Evolutionary conservation across 2,797 vertebrate species (phyloP).

Genomic region (Merluccius polli): DNA sequence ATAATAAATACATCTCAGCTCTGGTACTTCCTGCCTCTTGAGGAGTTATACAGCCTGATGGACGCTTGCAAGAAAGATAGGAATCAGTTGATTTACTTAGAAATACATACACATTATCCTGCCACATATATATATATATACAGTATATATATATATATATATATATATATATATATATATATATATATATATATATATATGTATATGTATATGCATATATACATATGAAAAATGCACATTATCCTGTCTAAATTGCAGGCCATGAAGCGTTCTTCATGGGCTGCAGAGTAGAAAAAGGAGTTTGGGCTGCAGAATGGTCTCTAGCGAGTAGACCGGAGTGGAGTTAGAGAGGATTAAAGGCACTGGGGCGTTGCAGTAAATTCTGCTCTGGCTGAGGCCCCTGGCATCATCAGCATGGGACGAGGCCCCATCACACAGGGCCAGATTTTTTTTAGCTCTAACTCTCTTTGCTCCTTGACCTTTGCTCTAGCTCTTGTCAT

Average conservation of each 20-base stretch:
- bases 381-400: slow-evolving; percentile 24
- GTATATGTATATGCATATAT: too few relatives aligned
- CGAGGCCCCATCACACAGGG: slow-evolving; percentile 19
- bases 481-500: background rate
- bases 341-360: slow-evolving; percentile 44
- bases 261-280: slow-evolving; percentile 44
- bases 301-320: slow-evolving; percentile 46
- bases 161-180: background rate
- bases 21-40: too few relatives aligned
- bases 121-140: too few relatives aligned
- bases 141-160: background rate
- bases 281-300: slow-evolving; percentile 43
- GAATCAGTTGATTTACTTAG: background rate
- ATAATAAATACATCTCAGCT: too few relatives aligned
- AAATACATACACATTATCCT: background rate
- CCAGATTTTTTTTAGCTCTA: background rate
- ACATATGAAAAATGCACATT: too few relatives aligned
- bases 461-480: background rate
- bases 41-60: too few relatives aligned
- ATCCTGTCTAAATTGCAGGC: slow-evolving; percentile 34
- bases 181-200: background rate
- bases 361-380: slow-evolving; percentile 19
- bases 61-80: background rate
- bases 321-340: slow-evolving; percentile 26
- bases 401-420: slow-evolving; percentile 24